These are phyloP conservation scores for Potorous gilbertii DNA, from an alignment of 2,797 vertebrate genomes.

Conservation along the genomic window DNA sequence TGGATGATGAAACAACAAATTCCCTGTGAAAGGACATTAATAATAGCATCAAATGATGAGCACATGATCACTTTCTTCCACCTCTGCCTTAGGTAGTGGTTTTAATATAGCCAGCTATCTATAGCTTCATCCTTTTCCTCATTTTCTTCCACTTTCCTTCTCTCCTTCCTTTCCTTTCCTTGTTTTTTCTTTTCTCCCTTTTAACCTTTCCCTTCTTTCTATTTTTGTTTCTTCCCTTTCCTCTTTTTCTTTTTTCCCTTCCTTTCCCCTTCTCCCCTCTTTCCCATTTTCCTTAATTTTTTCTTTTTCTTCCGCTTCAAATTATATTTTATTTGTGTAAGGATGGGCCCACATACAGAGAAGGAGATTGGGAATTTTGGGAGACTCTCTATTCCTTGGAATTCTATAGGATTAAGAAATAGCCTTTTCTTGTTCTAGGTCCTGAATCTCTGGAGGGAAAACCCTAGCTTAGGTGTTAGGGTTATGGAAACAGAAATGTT, in stretches of 20 bases:
- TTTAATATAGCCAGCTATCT: not conserved
- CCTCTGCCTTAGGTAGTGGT: not conserved
- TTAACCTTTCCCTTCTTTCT: not conserved
- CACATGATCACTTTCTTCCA: not conserved
- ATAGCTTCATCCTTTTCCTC: not conserved
- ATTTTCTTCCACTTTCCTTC: not conserved
- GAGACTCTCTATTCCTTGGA: not conserved
- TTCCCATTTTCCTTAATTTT: not conserved
- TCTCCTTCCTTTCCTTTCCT: not conserved
- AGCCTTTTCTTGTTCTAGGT: conserved; percentile 25
- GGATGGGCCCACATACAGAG: conserved; percentile 5
- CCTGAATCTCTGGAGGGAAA: conserved; percentile 64
- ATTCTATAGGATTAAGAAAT: conserved; percentile 12
- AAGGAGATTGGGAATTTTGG: not conserved
- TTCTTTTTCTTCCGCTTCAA: not conserved
- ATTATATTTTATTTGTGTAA: conserved; percentile 6
- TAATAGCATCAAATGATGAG: not conserved
- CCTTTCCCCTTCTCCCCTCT: not conserved
- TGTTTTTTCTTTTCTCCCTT: not conserved
- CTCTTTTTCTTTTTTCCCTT: not conserved
- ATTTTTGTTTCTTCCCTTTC: not conserved
- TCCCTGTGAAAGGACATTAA: not conserved
- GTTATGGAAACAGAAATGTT: conserved; percentile 21
- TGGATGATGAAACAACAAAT: not conserved
- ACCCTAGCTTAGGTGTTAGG: conserved; percentile 27